Base-by-base conservation (phyloP, 2,888 invertebrate genomes). In the Dynastes tityus region DNA sequence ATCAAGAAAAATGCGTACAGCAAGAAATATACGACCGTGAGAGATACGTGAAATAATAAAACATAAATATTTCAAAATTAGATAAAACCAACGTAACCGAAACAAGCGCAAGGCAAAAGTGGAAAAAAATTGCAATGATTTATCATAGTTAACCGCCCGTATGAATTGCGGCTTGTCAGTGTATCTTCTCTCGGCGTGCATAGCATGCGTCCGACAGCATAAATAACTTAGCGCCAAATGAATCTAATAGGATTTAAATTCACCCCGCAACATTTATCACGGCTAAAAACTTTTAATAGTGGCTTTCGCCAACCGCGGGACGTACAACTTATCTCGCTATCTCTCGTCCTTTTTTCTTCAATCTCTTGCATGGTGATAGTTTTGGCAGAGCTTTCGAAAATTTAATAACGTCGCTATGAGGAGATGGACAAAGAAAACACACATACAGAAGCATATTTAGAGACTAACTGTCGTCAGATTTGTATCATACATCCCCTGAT, bases 201-300 rank as follows among this genome's bases (percentile, higher is more conserved):
- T 58, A 55, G 5, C 55, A 55, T 55, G n/a, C 37, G 11, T 37
- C 37, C n/a, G 37, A 64, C 8, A 9, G 37, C n/a, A 37, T 64
- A 64, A 64, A 64, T 64, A 64, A 64, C 64, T 64, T 37, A 64
- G 64, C 64, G 40, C 64, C 64, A 64, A 64, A 64, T 64, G 64
- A 64, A 64, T 64, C 40, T 64, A 64, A 64, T 64, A 64, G 37
- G 64, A 64, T 64, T 58, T 58, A 58, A 58, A 53, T 53, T 16
- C 16, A 53, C n/a, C 53, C 16, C 55, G 22, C 55, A 58, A 58
- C 55, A 58, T 58, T 58, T 22, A 58, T 58, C 55, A 58, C 22
- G 22, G 22, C 55, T 58, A 58, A 58, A 58, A 58, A 58, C 22
- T 58, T 58, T 58, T 58, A 58, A 58, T 58, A 22, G 55, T 22